A percentile compares a stretch with the other conserved stretches of the same genome.
Conservation (phyloP, 2,113 vertebrate genomes). For the Tricholaema leucomelas region DNA sequence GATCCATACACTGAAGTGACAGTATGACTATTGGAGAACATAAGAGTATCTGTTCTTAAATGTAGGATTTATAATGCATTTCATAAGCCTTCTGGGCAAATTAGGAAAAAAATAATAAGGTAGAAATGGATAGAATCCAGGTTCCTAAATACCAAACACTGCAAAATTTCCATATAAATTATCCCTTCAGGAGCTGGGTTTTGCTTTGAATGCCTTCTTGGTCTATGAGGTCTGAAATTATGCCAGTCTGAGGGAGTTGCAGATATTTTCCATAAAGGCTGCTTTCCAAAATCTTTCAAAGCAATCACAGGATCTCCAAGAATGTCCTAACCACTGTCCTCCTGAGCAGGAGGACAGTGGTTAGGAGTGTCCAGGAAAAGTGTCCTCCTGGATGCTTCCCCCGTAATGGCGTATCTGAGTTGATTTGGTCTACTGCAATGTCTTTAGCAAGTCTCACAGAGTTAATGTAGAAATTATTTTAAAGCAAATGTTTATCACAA, state of each 20-base stretch:
- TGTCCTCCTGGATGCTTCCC: not conserved
- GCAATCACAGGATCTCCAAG: slow-evolving; percentile 53
- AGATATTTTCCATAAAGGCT: slow-evolving; percentile 73
- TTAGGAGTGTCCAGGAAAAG: not conserved
- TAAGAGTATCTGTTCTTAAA: slow-evolving; percentile 8
- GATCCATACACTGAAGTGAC: not conserved
- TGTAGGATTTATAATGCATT: slow-evolving; percentile 51
- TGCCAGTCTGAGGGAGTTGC: slow-evolving; percentile 76
- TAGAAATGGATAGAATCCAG: slow-evolving; percentile 69
- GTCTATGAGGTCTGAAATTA: slow-evolving; percentile 76
- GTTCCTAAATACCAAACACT: slow-evolving; percentile 66
- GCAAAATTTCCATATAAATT: slow-evolving; percentile 81
- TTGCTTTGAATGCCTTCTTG: slow-evolving; percentile 78
- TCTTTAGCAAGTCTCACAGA: not conserved
- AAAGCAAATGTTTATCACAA: slow-evolving; percentile 7
- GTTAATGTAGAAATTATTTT: not conserved
- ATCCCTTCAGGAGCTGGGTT: slow-evolving; percentile 72
- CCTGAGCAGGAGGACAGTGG: not conserved
- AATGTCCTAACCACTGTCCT: slow-evolving; percentile 51
- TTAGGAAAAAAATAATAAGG: slow-evolving; percentile 64
- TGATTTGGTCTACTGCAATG: not conserved
- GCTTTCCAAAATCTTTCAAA: slow-evolving; percentile 72
- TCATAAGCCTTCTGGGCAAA: slow-evolving; percentile 70
- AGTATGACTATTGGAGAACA: not conserved
- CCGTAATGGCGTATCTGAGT: not conserved